A percentile compares a stretch with the other conserved stretches of the same genome.
phyloP scores from a whole-genome alignment of 2,113 vertebrate species.

The Leptobrachium ailaonicum region DNA sequence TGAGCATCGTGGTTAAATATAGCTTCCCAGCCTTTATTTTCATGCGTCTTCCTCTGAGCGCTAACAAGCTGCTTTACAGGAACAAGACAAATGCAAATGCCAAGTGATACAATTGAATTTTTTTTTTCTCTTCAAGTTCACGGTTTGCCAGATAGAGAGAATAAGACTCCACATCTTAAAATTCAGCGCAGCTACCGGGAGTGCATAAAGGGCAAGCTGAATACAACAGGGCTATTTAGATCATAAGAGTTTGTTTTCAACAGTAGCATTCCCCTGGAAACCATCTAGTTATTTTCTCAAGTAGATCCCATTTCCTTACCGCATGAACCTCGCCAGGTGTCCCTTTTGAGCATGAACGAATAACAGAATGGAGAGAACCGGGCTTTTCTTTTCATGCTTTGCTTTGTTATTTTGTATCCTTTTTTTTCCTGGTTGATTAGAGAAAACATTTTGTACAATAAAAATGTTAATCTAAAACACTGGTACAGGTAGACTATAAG shows the following conservation, averaged over 20 bases:
- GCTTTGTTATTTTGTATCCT: slow-evolving; percentile 13
- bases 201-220: slow-evolving; percentile 18
- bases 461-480: no score
- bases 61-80: background rate
- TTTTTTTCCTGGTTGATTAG: slow-evolving; percentile 3
- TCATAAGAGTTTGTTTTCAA: slow-evolving; percentile 46
- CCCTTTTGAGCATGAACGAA: slow-evolving; percentile 27
- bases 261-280: slow-evolving; percentile 47
- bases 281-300: slow-evolving; percentile 44
- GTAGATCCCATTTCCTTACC: slow-evolving; percentile 47
- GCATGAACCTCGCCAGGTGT: slow-evolving; percentile 40
- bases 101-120: slow-evolving; percentile 30
- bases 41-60: no score
- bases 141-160: slow-evolving; percentile 43
- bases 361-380: slow-evolving; percentile 13
- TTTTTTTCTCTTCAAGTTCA: slow-evolving; percentile 10
- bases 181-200: slow-evolving; percentile 38
- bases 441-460: no score
- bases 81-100: slow-evolving; percentile 33
- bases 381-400: slow-evolving; percentile 25
- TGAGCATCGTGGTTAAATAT: no score
- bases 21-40: no score
- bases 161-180: slow-evolving; percentile 47
- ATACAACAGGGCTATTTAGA: slow-evolving; percentile 43
- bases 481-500: no score